A percentile compares a stretch with the other conserved stretches of the same genome.
phyloP scores from a whole-genome alignment of 2,888 invertebrate species.

The Scaptomyza parva region DNA sequence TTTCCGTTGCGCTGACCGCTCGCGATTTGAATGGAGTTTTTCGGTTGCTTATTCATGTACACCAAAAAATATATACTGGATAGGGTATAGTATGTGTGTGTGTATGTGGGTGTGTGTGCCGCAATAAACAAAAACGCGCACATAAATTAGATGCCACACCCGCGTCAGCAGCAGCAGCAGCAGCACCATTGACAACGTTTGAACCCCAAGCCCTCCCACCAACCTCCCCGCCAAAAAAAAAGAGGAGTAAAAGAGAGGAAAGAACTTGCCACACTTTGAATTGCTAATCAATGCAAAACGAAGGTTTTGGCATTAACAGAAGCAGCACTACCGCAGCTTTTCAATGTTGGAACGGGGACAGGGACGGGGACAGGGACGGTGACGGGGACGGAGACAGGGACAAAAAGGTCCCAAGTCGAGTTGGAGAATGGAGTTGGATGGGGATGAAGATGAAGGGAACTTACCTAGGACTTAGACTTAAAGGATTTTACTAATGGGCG shows the following conservation, averaged over 20 bases:
- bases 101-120: conserved; percentile 26
- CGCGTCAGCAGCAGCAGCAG: conserved; percentile 25
- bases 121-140: conserved; percentile 71
- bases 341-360: too few relatives aligned
- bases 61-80: conserved; percentile 23
- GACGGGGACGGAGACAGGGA: too few relatives aligned
- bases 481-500: neutral
- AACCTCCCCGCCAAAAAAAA: too few relatives aligned
- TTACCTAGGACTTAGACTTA: too few relatives aligned
- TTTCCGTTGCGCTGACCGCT: conserved; percentile 42
- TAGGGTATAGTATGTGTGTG: neutral
- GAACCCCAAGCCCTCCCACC: conserved; percentile 3
- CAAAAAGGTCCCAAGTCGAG: neutral
- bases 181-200: conserved; percentile 23
- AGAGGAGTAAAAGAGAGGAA: neutral
- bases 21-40: conserved; percentile 3
- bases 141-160: conserved; percentile 71
- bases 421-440: too few relatives aligned
- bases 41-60: conserved; percentile 14
- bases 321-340: neutral
- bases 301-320: conserved; percentile 14
- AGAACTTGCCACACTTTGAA: conserved; percentile 51
- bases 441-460: too few relatives aligned
- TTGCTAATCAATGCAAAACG: conserved; percentile 63
- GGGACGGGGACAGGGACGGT: too few relatives aligned